Evolutionary conservation across 1,140 invertebrate genomes (phyloP).

Genomic region (Hestina assimilis): DNA sequence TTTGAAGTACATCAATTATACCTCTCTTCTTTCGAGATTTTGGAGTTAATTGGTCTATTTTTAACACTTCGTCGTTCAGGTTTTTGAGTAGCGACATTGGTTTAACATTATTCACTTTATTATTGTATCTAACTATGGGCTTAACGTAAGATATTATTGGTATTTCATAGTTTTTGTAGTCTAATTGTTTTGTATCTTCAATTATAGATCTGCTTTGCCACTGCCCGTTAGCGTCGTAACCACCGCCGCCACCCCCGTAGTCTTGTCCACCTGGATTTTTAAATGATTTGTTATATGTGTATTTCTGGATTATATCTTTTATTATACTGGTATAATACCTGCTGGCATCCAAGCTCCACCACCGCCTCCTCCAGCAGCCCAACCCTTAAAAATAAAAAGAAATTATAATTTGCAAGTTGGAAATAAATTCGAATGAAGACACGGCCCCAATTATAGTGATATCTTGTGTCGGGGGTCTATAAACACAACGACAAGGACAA

Average conservation of each 20-base stretch:
- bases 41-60: conserved; percentile 16
- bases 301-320: conserved; percentile 15
- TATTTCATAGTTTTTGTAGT: conserved; percentile 28
- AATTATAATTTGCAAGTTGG: not conserved
- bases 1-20: conserved; percentile 53
- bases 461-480: too few relatives aligned
- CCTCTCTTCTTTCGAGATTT: conserved; percentile 50
- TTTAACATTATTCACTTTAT: conserved; percentile 23
- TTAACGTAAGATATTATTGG: conserved; percentile 41
- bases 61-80: conserved; percentile 28
- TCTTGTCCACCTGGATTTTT: conserved; percentile 54
- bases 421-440: too few relatives aligned
- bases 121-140: conserved; percentile 39
- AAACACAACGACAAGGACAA: too few relatives aligned
- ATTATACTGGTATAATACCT: conserved; percentile 60
- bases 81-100: conserved; percentile 19
- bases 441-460: too few relatives aligned
- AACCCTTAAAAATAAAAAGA: conserved; percentile 39
- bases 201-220: conserved; percentile 69
- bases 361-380: conserved; percentile 50
- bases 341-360: conserved; percentile 65
- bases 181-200: conserved; percentile 35
- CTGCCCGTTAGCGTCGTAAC: conserved; percentile 70
- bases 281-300: conserved; percentile 32
- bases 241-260: conserved; percentile 48